Base-by-base conservation (phyloP, 2,113 vertebrate genomes). In the Apteryx mantelli region DNA sequence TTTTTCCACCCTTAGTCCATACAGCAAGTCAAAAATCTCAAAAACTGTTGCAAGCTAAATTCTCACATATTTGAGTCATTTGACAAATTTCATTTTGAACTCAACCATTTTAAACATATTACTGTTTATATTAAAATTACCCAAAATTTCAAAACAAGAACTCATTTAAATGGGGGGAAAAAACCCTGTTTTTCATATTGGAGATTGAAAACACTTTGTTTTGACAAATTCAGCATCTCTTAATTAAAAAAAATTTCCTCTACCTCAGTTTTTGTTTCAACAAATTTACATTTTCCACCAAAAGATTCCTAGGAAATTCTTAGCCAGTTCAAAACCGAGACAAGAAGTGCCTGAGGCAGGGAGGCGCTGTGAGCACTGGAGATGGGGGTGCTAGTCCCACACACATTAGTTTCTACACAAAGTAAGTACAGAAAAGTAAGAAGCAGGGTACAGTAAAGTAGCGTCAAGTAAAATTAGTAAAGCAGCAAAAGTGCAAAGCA, bases 391-490 rank as follows among this genome's bases (percentile, higher is more conserved):
- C 32, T 24, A 8, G 17, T 81, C 34, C 36, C 44, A 38, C 30
- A n/a, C 30, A 25, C 1, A 1, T 44, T 30, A 22, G 1, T 14
- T 3, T 38, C 42, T 26, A 5, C 2, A 5, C n/a, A n/a, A 60
- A 60, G 30, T 11, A 48, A 48, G 19, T 19, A 48, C 18, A 48
- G 46, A 8, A 48, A 46, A 46, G 44, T 46, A 46, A 46, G 44
- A 46, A 46, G 44, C 44, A 46, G 44, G 6, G 44, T 46, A 46
- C 44, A 46, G 44, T 46, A 46, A 46, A 46, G 44, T 46, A 46
- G 44, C 16, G 14, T 46, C 44, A 16, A 46, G 14, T 46, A 46
- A 46, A 46, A 46, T 6, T 16, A 44, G 44, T 16, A 16, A 46
- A 46, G 44, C 44, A 46, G 15, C 16, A 16, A 46, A 46, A 46